Evolutionary conservation across 2,797 vertebrate species (phyloP).

Genomic region (Momotus momota): DNA sequence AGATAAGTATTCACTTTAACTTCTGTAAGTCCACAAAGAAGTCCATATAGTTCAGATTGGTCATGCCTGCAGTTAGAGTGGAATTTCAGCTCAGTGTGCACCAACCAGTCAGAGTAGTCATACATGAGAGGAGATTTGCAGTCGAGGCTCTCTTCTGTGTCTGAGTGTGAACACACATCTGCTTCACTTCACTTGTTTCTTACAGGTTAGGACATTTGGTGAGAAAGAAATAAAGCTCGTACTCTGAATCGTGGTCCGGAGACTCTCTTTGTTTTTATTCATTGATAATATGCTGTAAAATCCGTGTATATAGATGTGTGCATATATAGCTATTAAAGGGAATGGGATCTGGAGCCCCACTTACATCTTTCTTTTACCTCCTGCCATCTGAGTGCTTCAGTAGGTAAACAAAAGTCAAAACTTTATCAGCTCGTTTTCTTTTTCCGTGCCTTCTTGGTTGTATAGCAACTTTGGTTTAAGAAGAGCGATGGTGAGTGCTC

Average conservation of each 20-base stretch:
- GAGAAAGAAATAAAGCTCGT: not conserved
- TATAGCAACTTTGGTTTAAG: not conserved
- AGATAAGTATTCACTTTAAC: not conserved
- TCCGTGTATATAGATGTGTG: not conserved
- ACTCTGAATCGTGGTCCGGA: not conserved
- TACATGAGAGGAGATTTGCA: not conserved
- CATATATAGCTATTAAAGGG: not conserved
- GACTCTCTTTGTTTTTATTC: not conserved
- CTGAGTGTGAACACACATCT: not conserved
- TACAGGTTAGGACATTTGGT: not conserved
- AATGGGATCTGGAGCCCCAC: not conserved
- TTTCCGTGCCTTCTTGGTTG: not conserved
- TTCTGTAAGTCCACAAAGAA: not conserved
- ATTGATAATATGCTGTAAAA: not conserved
- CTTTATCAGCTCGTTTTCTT: accelerated
- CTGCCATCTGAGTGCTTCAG: not conserved
- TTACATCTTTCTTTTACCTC: not conserved
- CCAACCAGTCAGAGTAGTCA: not conserved
- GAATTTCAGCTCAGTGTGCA: not conserved
- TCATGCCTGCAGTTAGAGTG: not conserved
- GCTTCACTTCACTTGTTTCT: not conserved
- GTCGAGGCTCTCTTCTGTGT: accelerated
- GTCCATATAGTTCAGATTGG: not conserved
- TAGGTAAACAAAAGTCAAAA: not conserved
- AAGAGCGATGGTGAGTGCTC: not conserved